Percentiles rank a stretch among this genome's conserved stretches.
Evolutionary conservation across 2,797 vertebrate genomes (phyloP).

Genomic region (Girardinus metallicus): DNA sequence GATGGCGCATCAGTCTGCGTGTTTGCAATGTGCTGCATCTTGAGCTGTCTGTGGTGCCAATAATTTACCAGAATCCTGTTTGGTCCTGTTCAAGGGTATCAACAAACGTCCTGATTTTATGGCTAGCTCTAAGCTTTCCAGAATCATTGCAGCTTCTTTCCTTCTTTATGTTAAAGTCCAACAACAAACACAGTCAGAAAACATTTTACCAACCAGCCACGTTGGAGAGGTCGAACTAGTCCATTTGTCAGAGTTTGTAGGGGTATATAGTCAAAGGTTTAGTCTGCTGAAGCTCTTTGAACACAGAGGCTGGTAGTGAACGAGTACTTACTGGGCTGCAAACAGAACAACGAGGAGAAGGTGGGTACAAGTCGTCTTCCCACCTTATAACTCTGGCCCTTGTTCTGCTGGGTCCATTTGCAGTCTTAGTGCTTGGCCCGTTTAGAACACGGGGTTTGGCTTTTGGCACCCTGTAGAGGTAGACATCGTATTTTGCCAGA

Average conservation of each 20-base stretch:
- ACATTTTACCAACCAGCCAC: slow-evolving; percentile 2
- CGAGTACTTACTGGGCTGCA: slow-evolving; percentile 53
- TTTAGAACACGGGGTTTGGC: slow-evolving; percentile 19
- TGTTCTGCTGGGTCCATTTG: slow-evolving; percentile 21
- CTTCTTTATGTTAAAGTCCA: slow-evolving; percentile 1
- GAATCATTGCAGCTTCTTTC: neutral
- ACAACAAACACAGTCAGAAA: slow-evolving; percentile 12
- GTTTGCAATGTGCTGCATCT: neutral
- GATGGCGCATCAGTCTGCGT: no score
- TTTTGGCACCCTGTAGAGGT: slow-evolving; percentile 63
- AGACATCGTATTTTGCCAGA: slow-evolving; percentile 60
- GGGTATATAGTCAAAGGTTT: slow-evolving; percentile 20
- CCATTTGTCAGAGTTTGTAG: slow-evolving; percentile 21
- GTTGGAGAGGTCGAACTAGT: neutral
- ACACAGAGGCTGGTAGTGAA: slow-evolving; percentile 37
- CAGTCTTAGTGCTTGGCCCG: neutral
- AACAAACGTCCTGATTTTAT: neutral
- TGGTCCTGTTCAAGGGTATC: neutral
- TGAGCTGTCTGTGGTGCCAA: neutral
- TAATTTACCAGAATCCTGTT: neutral
- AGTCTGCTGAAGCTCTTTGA: slow-evolving; percentile 22
- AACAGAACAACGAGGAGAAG: slow-evolving; percentile 43
- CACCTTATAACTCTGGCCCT: slow-evolving; percentile 55
- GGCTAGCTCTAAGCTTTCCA: neutral
- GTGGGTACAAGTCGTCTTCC: slow-evolving; percentile 58